Percentiles rank a stretch among this genome's conserved stretches.
These are phyloP conservation scores for Chionomys nivalis DNA, from an alignment of 2,113 vertebrate species.

Conservation along the genomic window DNA sequence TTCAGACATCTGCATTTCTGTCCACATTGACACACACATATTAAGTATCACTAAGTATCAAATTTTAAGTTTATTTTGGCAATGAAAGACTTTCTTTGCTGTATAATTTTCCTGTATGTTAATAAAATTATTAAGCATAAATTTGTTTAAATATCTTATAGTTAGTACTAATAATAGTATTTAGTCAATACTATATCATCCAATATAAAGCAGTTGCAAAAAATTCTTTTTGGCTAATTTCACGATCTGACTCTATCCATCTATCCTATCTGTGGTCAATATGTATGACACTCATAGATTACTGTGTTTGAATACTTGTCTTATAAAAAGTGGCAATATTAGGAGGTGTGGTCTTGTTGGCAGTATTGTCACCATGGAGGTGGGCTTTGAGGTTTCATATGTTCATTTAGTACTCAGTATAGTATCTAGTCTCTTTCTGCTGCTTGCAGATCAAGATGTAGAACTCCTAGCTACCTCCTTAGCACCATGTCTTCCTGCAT, in stretches of 20 bases:
- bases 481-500: too few species aligned
- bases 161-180: neutral
- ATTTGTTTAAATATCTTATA: neutral
- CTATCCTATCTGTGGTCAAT: too few species aligned
- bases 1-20: neutral
- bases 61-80: neutral
- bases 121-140: constrained; percentile 17
- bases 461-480: too few species aligned
- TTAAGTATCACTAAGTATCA: neutral
- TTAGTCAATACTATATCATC: neutral
- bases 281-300: too few species aligned
- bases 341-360: too few species aligned
- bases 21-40: neutral
- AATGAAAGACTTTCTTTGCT: neutral
- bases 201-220: constrained; percentile 12
- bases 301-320: too few species aligned
- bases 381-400: too few species aligned
- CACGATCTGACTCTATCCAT: neutral
- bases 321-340: too few species aligned
- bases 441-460: too few species aligned
- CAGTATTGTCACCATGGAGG: too few species aligned
- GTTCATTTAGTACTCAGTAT: too few species aligned
- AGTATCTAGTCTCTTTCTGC: too few species aligned
- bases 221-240: neutral
- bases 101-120: neutral